Base-by-base conservation (phyloP, 2,888 invertebrate species). In the Melangyna quadrimaculata region DNA sequence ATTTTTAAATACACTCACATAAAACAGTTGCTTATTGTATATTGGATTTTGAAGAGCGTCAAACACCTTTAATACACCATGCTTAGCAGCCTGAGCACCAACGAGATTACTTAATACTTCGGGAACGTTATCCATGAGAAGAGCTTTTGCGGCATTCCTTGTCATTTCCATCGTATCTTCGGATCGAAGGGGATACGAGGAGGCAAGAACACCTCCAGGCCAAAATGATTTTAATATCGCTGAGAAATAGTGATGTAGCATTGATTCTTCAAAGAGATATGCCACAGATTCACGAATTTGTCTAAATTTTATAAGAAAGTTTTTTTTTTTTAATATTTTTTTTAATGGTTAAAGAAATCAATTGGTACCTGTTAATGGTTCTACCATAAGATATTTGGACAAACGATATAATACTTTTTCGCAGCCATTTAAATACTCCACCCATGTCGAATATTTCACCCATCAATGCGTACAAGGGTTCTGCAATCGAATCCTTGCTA, bases 351-450 rank as follows among this genome's bases (percentile, higher is more conserved):
- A 81, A n/a, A 9, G 3, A 67, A 37, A 22, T 22, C 12, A 37
- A 12, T 8, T 29, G 55, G 69, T 92, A 95, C 94, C 96, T 95
- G 91, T 97, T 98, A 57, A 98, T 98, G 77, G 97, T 98, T 84
- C 97, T 94, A n/a, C 97, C 97, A 90, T 97, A 98, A 0, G 97
- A 96, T 79, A 97, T 95, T 92, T 98, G 98, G 27, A 98, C 97
- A 92, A 98, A 98, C 2, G 96, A 96, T 88, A 98, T 97, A 22
- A 98, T 94, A 24, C 97, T 97, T 90, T 96, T 96, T 87, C 98
- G 93, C 32, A 98, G 93, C 95, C 97, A 97, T 70, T 96, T 95
- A 90, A 97, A 97, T 32, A 97, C 96, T 0, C 98, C 98, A 69
- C 96, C 94, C 94, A 97, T 95, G 90, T 98, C 98, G 90, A 98